Base-by-base conservation (phyloP, 2,113 vertebrate genomes). In the Bubo bubo region DNA sequence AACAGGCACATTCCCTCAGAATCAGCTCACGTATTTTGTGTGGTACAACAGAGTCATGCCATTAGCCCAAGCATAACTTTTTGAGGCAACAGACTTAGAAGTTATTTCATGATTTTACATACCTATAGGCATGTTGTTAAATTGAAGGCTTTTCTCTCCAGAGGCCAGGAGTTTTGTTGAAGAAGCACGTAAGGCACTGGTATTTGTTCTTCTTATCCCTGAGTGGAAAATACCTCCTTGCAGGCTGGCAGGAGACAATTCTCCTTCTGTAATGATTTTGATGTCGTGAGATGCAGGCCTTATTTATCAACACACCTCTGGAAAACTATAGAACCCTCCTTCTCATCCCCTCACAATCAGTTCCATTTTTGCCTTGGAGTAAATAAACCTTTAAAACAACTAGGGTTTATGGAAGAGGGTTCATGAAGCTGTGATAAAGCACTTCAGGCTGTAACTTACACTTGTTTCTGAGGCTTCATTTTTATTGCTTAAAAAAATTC, bases 361-460 rank as follows among this genome's bases (percentile, higher is more conserved):
- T 96, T 95, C 39, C 45, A 47, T 55, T 93, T 94, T 80, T 84
- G 50, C 71, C 90, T 91, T 79, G 20, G 91, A 95, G 88, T 94
- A 89, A 95, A 89, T 85, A 87, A 91, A 93, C 76, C 90, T 93
- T 66, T 91, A 66, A 85, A 97, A 85, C 58, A 79, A 73, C 35
- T 81, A n/a, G 32, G 15, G 28, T 94, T 97, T 97, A 91, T 97
- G 66, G 95, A 97, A 91, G 86, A 92, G 43, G 16, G 92, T 89
- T 95, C 91, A 49, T 18, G 35, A 49, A 95, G 67, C 80, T 96
- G 91, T 96, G 96, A 97, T 91, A 97, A 97, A 97, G 79, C 95
- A 96, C 95, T 95, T 92, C 91, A 89, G 96, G 95, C 96, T 81
- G 91, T 97, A 96, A 96, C 79, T 96, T 97, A 95, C 86, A 92